phyloP scores from a whole-genome alignment of 2,797 vertebrate genomes.

The Platalea minor region DNA sequence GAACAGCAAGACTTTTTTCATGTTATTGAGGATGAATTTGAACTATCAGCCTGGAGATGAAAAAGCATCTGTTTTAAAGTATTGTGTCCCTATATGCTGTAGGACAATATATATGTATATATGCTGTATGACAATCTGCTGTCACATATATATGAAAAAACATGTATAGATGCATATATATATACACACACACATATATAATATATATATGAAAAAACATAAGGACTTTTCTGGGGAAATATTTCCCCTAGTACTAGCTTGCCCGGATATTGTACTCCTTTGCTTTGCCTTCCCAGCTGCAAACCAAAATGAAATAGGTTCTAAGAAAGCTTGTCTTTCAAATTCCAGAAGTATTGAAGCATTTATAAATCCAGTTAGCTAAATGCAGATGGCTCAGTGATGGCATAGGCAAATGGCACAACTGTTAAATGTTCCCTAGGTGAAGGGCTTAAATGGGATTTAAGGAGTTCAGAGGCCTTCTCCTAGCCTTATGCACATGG shows the following conservation, averaged over 20 bases:
- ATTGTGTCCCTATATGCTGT: not conserved
- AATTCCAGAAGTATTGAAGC: not conserved
- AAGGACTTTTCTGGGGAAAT: not conserved
- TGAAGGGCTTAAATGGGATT: slow-evolving; percentile 30
- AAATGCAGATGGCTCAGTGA: not conserved
- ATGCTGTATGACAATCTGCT: not conserved
- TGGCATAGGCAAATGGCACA: slow-evolving; percentile 32
- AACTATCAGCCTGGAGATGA: not conserved
- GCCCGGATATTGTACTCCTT: not conserved
- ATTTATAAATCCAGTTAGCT: slow-evolving; percentile 16
- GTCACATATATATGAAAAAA: not conserved
- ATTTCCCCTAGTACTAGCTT: not conserved
- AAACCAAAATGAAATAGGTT: not conserved
- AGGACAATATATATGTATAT: not conserved
- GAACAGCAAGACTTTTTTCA: not conserved
- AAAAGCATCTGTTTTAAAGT: not conserved
- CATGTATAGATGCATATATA: too few relatives aligned
- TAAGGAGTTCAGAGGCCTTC: slow-evolving; percentile 2
- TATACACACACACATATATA: rapidly evolving
- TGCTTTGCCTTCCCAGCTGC: not conserved
- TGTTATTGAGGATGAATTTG: not conserved
- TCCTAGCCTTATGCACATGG: not conserved
- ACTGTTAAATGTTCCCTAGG: not conserved
- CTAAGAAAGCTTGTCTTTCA: not conserved
- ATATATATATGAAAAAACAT: not conserved